phyloP scores from a whole-genome alignment of 2,797 vertebrate species.

The Lemur catta region DNA sequence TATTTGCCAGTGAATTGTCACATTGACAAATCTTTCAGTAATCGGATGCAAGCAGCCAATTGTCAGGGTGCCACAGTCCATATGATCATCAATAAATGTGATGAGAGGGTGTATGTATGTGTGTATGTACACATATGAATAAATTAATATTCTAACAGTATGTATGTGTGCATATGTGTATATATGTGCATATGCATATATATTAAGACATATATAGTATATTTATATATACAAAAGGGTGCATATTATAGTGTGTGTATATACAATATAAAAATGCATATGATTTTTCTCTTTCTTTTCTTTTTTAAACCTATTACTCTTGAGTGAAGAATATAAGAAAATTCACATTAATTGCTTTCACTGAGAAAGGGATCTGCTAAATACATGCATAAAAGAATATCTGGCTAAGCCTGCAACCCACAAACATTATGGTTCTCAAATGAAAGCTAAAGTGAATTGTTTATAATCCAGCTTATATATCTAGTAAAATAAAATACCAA shows the following conservation, averaged over 20 bases:
- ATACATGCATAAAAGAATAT: slow-evolving; percentile 30
- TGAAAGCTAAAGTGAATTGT: slow-evolving; percentile 42
- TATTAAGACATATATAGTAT: background rate
- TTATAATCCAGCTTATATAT: background rate
- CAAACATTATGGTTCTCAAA: slow-evolving; percentile 45
- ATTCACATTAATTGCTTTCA: slow-evolving; percentile 1
- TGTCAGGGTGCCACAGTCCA: background rate
- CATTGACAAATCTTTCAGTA: background rate
- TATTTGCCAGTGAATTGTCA: background rate
- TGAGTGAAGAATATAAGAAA: slow-evolving; percentile 1
- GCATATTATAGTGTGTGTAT: background rate
- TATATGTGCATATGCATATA: background rate
- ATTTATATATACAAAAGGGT: background rate
- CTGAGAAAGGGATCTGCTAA: slow-evolving; percentile 13
- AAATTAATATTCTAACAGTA: background rate
- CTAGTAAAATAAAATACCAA: background rate
- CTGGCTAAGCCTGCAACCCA: background rate
- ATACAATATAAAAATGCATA: background rate
- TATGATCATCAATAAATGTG: background rate
- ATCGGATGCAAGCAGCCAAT: background rate
- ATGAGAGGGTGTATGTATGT: background rate
- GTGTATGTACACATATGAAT: background rate
- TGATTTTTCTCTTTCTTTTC: background rate
- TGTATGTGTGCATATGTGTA: background rate
- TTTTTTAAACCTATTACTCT: background rate